Conservation (phyloP, 64 coral and sea anemone genomes). For the Exaiptasia diaphana region DNA sequence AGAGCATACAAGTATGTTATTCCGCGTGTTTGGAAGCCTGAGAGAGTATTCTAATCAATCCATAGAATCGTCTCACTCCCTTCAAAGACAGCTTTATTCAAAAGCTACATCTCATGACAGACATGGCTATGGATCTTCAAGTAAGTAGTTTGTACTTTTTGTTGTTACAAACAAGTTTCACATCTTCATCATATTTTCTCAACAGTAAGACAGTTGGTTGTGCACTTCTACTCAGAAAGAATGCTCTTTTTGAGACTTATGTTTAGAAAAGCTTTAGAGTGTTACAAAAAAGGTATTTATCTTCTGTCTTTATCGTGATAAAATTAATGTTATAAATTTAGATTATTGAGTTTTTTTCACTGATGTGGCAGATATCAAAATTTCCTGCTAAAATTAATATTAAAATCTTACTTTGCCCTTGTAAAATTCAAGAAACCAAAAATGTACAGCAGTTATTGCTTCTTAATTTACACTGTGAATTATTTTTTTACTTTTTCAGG, state of each 20-base stretch:
- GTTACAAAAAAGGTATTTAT: background rate
- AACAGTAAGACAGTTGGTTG: background rate
- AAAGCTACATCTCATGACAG: slow-evolving; percentile 11
- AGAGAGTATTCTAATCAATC: slow-evolving; percentile 10
- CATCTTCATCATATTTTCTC: background rate
- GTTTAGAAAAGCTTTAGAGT: background rate
- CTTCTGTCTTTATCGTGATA: background rate
- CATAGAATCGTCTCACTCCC: background rate
- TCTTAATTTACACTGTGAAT: background rate
- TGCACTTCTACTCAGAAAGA: background rate
- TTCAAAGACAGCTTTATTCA: slow-evolving; percentile 25
- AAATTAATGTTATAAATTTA: background rate
- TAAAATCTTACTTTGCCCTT: too few relatives aligned
- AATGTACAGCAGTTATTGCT: too few relatives aligned
- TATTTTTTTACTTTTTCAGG: background rate
- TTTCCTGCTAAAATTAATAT: too few relatives aligned
- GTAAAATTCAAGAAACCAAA: too few relatives aligned
- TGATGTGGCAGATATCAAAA: background rate
- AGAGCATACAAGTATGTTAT: slow-evolving; percentile 12
- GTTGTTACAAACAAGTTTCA: background rate
- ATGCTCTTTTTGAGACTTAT: background rate
- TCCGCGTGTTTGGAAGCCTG: background rate
- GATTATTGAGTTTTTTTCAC: background rate
- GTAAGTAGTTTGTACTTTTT: background rate
- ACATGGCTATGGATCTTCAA: background rate